phyloP scores from a whole-genome alignment of 2,888 invertebrate genomes.

The Rhagium mordax region DNA sequence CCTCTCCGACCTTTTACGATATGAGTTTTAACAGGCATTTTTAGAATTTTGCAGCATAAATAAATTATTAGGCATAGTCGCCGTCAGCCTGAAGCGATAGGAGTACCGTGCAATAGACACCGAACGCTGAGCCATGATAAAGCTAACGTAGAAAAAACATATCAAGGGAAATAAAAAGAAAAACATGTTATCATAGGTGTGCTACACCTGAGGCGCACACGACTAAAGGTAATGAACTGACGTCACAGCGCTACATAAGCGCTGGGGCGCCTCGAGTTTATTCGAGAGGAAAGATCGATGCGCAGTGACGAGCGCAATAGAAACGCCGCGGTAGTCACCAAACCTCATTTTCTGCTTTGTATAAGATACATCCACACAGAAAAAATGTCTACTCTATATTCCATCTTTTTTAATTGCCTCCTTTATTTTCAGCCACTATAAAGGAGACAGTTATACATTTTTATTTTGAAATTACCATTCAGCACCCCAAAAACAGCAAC shows the following conservation, averaged over 20 bases:
- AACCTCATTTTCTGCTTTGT: slow-evolving; percentile 25
- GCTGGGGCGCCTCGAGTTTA: slow-evolving; percentile 53
- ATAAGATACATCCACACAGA: not conserved
- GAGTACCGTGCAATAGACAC: not conserved
- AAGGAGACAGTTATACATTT: not conserved
- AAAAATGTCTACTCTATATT: not conserved
- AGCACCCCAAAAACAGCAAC: too few species aligned
- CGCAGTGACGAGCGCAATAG: slow-evolving; percentile 57
- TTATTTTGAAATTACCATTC: not conserved
- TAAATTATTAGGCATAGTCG: not conserved
- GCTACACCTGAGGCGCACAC: slow-evolving; percentile 47
- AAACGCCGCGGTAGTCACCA: slow-evolving; percentile 46
- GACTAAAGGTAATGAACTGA: slow-evolving; percentile 51
- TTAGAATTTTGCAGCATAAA: not conserved
- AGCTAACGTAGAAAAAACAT: slow-evolving; percentile 9
- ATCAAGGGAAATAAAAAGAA: slow-evolving; percentile 23
- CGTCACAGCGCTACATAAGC: slow-evolving; percentile 46
- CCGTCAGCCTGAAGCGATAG: not conserved
- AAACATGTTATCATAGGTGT: slow-evolving; percentile 29
- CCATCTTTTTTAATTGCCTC: not conserved
- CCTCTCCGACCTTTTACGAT: too few species aligned
- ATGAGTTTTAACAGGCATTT: not conserved
- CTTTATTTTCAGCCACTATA: too few species aligned
- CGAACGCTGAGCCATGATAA: not conserved
- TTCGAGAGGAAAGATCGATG: slow-evolving; percentile 60